Conservation (phyloP, 2,797 vertebrate species). For the Hapalemur alaotrensis region DNA sequence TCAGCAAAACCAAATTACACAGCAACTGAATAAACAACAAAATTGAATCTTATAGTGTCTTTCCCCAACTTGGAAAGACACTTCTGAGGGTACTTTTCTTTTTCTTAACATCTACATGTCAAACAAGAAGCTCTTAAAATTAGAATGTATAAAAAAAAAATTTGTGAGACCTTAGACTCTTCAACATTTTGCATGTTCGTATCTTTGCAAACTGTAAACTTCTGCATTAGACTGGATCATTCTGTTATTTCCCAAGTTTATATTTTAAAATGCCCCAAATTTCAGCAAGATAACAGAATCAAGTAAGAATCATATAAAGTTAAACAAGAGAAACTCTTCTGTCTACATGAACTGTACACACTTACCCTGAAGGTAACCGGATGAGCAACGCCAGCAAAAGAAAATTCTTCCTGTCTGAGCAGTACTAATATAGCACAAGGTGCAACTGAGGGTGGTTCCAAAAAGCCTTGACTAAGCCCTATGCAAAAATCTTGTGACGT, state of each 20-base stretch:
- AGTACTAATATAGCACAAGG: constrained; percentile 90
- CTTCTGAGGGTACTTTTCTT: neutral
- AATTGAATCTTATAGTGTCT: neutral
- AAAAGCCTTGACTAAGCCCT: constrained; percentile 83
- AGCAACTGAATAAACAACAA: constrained; percentile 10
- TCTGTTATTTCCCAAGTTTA: constrained; percentile 37
- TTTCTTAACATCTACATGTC: neutral
- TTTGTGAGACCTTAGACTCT: neutral
- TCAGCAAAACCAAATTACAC: neutral
- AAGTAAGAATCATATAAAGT: constrained; percentile 43
- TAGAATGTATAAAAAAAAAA: neutral
- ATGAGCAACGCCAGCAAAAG: constrained; percentile 84
- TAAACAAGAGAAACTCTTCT: constrained; percentile 50
- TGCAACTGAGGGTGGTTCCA: constrained; percentile 84
- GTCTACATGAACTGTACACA: constrained; percentile 59
- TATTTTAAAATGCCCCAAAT: constrained; percentile 11
- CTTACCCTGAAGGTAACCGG: constrained; percentile 84
- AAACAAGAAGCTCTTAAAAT: constrained; percentile 35
- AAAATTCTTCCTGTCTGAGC: constrained; percentile 89
- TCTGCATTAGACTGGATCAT: neutral
- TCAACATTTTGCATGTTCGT: neutral
- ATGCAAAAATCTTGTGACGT: constrained; percentile 82
- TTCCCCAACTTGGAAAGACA: neutral
- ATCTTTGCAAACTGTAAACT: constrained; percentile 8
- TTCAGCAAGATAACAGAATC: constrained; percentile 18